phyloP scores from a whole-genome alignment of 1,140 invertebrate species.

The Mactra quadrangularis region DNA sequence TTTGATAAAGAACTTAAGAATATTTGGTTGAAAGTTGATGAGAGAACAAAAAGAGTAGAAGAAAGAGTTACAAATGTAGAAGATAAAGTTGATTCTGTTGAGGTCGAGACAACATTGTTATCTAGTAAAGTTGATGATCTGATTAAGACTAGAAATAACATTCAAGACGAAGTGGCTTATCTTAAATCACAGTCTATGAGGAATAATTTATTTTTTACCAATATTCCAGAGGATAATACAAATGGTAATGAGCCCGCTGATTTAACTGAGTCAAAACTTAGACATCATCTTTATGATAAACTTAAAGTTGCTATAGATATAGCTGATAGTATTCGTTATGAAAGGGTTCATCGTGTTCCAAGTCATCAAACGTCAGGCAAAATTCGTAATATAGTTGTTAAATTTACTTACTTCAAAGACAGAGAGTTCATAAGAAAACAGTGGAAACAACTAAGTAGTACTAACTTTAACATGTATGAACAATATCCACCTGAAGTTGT shows the following conservation, averaged over 20 bases:
- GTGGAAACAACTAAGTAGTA: too few species aligned
- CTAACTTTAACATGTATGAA: slow-evolving; percentile 1
- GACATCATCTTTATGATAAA: background rate
- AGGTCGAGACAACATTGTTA: background rate
- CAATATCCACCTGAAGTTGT: slow-evolving; percentile 5
- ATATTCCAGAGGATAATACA: slow-evolving; percentile 1
- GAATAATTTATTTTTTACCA: slow-evolving; percentile 22
- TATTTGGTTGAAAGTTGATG: background rate
- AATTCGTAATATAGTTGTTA: slow-evolving; percentile 3
- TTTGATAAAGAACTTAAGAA: slow-evolving; percentile 23
- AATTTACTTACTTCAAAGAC: slow-evolving; percentile 6
- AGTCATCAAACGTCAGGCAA: background rate
- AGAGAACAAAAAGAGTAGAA: background rate
- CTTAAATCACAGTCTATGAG: slow-evolving; percentile 20
- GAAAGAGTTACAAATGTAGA: background rate
- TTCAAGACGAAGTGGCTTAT: slow-evolving; percentile 1
- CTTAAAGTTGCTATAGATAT: slow-evolving; percentile 3
- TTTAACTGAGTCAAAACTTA: background rate
- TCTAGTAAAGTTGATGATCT: background rate
- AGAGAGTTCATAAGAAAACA: background rate
- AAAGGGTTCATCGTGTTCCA: slow-evolving; percentile 6
- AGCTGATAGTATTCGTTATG: background rate
- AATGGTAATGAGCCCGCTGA: background rate
- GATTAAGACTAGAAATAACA: background rate
- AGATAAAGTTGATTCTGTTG: background rate